Evolutionary conservation across 2,888 invertebrate genomes (phyloP), one percentile per base, ranked within the genome.

Genomic region (Alcis repandata): DNA sequence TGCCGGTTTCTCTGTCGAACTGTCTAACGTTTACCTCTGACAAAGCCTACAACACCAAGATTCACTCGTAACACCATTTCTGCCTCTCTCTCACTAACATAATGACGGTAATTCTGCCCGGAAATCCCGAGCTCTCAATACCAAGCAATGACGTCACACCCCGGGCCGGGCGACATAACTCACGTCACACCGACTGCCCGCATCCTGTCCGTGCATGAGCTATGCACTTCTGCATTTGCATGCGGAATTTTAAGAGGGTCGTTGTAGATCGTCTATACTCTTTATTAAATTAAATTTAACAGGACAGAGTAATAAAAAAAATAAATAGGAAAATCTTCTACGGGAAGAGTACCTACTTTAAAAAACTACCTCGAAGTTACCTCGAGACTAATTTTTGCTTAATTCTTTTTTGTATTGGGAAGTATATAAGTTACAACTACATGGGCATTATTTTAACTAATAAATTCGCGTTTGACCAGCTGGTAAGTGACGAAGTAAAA

Each of bases 161-260:
- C 62, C 64, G 73, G 69, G 70, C 68, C 68, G 79, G 78, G 80
- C 77, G 80, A 79, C 82, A 83, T 86, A 84, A 83, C 76, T 87
- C 84, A 84, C 76, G 82, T 80, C 80, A 73, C 69, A 57, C 74
- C 70, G 73, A 57, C 63, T 69, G 60, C 72, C 73, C 78, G 75
- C 76, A 75, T 79, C 76, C 78, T 78, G 76, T 68, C 73, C 71
- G 74, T 75, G 72, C 72, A 73, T 85, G 85, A 85, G 77, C 82
- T 83, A 85, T 80, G 71, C 67, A 57, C 63, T 67, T 73, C 75
- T 73, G 75, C 77, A 82, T 81, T 80, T 82, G 79, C 80, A 80
- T 80, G 71, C 66, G 70, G 49, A 67, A 70, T 71, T 69, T 56
- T 64, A 57, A 65, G 67, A 57, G 69, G 56, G 48, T 27, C 19